A percentile compares a stretch with the other conserved stretches of the same genome.
Conservation (phyloP, 2,797 vertebrate genomes). For the Coregonus suidteri region DNA sequence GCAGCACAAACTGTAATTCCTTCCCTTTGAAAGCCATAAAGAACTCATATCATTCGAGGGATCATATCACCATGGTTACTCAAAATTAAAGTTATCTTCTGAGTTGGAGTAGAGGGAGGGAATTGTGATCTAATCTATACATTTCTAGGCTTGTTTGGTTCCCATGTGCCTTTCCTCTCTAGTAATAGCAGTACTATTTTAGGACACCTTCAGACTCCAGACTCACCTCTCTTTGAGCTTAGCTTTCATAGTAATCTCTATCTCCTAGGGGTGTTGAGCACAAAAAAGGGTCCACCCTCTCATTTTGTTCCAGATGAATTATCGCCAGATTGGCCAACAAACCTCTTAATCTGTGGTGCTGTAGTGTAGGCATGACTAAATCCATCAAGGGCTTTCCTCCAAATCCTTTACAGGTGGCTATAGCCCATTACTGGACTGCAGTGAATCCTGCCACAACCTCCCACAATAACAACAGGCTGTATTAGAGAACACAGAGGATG, state of each 20-base stretch:
- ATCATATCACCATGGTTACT: background rate
- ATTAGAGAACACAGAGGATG: background rate
- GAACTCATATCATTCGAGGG: background rate
- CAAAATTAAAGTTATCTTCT: background rate
- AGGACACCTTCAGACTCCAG: background rate
- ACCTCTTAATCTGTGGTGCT: background rate
- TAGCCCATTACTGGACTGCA: background rate
- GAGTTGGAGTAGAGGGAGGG: background rate
- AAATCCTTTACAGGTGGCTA: slow-evolving; percentile 3
- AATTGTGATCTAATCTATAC: background rate
- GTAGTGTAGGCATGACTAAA: background rate
- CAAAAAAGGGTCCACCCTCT: background rate
- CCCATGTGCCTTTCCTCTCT: background rate
- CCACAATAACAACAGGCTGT: background rate
- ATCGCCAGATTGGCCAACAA: slow-evolving; percentile 2
- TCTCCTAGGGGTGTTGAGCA: background rate
- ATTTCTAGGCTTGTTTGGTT: background rate
- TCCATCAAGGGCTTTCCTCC: slow-evolving; percentile 1
- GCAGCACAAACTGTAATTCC: background rate
- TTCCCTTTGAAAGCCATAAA: background rate
- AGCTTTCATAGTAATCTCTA: background rate
- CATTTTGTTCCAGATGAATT: background rate
- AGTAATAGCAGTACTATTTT: background rate
- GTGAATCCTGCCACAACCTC: background rate
- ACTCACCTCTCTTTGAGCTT: background rate